These are phyloP conservation scores for Brachyptera putata DNA, from an alignment of 2,888 invertebrate species.

Conservation along the genomic window DNA sequence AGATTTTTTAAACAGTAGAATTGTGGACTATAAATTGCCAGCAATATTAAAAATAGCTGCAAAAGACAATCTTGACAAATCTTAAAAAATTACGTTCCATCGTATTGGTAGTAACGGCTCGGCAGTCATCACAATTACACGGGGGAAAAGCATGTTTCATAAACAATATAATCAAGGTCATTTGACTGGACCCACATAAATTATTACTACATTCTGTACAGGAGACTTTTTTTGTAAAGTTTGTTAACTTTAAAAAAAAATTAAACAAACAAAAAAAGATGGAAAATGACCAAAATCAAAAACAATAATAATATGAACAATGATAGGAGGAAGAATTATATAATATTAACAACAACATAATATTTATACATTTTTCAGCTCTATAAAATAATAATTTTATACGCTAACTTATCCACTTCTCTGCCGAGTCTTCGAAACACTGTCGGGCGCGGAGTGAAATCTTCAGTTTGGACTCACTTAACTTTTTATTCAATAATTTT, in stretches of 20 bases:
- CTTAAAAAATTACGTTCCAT: not conserved
- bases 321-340: constrained; percentile 5
- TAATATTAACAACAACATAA: constrained; percentile 14
- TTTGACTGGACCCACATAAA: too few relatives aligned
- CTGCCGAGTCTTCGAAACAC: not conserved
- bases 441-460: not conserved
- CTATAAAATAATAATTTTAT: not conserved
- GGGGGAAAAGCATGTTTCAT: too few relatives aligned
- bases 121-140: too few relatives aligned
- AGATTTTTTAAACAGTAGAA: not conserved
- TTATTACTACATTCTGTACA: too few relatives aligned
- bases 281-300: not conserved
- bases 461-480: not conserved
- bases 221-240: too few relatives aligned
- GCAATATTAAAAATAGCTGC: not conserved
- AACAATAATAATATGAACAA: not conserved
- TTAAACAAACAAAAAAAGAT: too few relatives aligned
- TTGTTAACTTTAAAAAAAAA: too few relatives aligned
- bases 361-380: not conserved
- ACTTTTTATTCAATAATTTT: not conserved
- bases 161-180: too few relatives aligned
- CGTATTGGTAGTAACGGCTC: too few relatives aligned
- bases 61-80: not conserved
- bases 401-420: too few relatives aligned
- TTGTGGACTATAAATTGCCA: not conserved